Evolutionary conservation across 2,797 vertebrate species (phyloP), one percentile per base, ranked within the genome.

Genomic region (Halcyon badia): DNA sequence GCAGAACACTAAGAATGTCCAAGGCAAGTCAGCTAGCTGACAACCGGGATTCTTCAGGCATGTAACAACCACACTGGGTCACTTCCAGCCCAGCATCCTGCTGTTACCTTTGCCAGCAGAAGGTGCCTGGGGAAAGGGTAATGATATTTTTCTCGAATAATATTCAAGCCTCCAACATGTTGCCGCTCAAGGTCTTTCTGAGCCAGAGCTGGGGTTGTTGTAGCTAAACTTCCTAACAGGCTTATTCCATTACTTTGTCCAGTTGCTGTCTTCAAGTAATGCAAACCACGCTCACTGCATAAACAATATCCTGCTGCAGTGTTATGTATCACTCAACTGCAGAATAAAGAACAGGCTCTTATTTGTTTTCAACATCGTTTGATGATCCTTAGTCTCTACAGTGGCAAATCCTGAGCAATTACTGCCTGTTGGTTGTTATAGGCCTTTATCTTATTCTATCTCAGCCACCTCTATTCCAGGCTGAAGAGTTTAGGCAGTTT

Each of bases 1-100:
- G 44, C 39, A 73, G n/a, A 78, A 62, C 39, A 42, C 46, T 66
- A 14, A 42, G 46, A 72, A 66, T n/a, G 30, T 65, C 64, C 35
- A 70, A 79, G 89, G 51, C 57, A 87, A 82, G 71, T 35, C 60
- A 82, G 46, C 31, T 44, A 93, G 42, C 82, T 93, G 75, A 61
- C 58, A 85, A 80, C 30, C 77, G 68, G 58, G 58, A 89, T 56
- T 72, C 75, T 30, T 80, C 78, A 80, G 37, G 44, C 68, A 49
- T 2, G 3, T 44, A 6, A 37, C 44, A 1, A n/a, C 17, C 0
- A 0, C 14, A 20, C 37, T 21, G 49, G 61, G 49, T 49, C 62
- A 79, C 66, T 39, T 28, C 26, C 1, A 84, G 75, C 66, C 35
- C 70, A 76, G 64, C 46, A 72, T 54, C 85, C 82, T 85, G 54